Percentiles rank a stretch among this genome's conserved stretches.
These are phyloP conservation scores for Sarcophaga caerulescens DNA, from an alignment of 2,888 invertebrate genomes.

Conservation along the genomic window DNA sequence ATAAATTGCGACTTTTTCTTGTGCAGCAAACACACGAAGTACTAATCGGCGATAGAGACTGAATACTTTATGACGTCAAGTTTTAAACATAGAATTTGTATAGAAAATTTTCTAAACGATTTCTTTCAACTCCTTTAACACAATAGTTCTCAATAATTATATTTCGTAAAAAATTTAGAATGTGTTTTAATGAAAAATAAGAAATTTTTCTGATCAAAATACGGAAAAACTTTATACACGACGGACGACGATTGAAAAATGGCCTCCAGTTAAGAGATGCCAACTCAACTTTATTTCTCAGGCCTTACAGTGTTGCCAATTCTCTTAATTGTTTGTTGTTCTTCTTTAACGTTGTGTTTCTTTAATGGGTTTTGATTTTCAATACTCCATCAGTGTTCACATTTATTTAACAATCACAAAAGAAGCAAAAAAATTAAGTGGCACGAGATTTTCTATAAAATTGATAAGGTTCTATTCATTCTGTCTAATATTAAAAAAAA, in stretches of 20 bases:
- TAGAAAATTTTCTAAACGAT: neutral
- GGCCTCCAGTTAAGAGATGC: conserved; percentile 34
- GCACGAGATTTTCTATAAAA: too few relatives aligned
- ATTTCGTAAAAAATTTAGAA: conserved; percentile 13
- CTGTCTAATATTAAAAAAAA: neutral
- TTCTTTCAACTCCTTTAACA: neutral
- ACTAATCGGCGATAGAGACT: conserved; percentile 10
- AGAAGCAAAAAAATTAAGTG: too few relatives aligned
- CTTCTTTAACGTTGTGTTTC: too few relatives aligned
- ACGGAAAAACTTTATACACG: conserved; percentile 31
- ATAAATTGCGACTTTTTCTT: conserved; percentile 52
- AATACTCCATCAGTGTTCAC: too few relatives aligned
- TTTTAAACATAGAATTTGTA: neutral
- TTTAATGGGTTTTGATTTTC: too few relatives aligned
- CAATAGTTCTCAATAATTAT: neutral
- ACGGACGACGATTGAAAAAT: conserved; percentile 45
- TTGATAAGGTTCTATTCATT: too few relatives aligned
- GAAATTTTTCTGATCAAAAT: conserved; percentile 27
- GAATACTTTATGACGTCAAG: conserved; percentile 25
- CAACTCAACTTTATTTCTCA: neutral
- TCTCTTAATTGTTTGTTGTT: neutral
- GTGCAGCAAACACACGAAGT: conserved; percentile 22
- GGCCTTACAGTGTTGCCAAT: neutral
- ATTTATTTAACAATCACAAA: too few relatives aligned
- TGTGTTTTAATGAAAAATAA: conserved; percentile 37